Evolutionary conservation across 2,888 invertebrate genomes (phyloP).

Genomic region (Sympetrum striolatum): DNA sequence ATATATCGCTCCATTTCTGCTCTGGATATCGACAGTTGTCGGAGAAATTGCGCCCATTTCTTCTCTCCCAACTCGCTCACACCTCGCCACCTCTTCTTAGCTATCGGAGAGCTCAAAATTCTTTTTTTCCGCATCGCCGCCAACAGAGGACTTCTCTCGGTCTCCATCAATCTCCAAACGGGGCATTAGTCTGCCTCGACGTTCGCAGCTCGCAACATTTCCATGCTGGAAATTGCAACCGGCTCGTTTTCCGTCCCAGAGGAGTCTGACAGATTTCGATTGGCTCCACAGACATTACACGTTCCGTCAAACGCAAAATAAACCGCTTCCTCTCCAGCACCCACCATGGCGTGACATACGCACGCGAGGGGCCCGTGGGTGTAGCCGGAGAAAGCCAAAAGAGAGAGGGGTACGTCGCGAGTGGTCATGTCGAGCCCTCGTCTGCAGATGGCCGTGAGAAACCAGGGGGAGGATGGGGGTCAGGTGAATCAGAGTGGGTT

Average conservation of each 20-base stretch:
- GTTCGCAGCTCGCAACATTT: not conserved
- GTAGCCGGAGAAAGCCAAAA: not conserved
- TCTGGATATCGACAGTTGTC: not conserved
- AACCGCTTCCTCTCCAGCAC: not conserved
- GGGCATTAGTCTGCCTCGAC: not conserved
- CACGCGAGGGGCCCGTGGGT: not conserved
- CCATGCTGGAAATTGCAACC: not conserved
- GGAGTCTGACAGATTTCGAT: constrained; percentile 5
- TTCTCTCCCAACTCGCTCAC: not conserved
- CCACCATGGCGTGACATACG: not conserved
- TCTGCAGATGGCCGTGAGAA: constrained; percentile 14
- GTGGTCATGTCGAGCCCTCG: not conserved
- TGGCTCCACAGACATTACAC: not conserved
- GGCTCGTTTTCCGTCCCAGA: not conserved
- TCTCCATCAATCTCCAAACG: not conserved
- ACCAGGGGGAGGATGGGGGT: not conserved
- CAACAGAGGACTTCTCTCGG: not conserved
- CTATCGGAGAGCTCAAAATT: not conserved
- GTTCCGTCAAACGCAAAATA: constrained; percentile 13
- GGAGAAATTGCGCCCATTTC: not conserved
- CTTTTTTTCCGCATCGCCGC: not conserved
- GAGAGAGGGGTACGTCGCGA: not conserved
- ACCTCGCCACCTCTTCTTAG: not conserved
- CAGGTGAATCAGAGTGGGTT: not conserved
- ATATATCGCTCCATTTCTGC: too few relatives aligned